phyloP scores from a whole-genome alignment of 2,888 invertebrate genomes.

The Oasisia sp. region DNA sequence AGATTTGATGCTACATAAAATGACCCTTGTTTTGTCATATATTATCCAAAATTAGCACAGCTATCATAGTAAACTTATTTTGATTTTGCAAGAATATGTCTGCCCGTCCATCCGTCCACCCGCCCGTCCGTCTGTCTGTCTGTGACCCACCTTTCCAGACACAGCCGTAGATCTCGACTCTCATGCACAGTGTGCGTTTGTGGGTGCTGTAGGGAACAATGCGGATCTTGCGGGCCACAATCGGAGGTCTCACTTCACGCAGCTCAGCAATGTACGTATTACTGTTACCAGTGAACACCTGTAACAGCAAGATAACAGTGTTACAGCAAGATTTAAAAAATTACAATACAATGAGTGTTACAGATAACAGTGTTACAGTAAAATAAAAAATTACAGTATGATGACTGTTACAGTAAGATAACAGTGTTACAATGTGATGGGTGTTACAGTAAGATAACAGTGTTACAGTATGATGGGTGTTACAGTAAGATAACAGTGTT shows the following conservation, averaged over 20 bases:
- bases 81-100: no score
- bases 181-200: constrained; percentile 8
- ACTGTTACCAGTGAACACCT: constrained; percentile 20
- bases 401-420: background rate
- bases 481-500: no score
- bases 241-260: constrained; percentile 7
- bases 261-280: background rate
- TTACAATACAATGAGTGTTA: no score
- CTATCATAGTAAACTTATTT: no score
- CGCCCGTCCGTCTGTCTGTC: background rate
- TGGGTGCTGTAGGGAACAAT: constrained; percentile 22
- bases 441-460: background rate
- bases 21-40: no score
- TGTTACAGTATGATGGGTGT: no score
- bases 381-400: background rate
- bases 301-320: background rate
- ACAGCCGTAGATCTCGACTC: constrained; percentile 22
- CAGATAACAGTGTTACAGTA: background rate
- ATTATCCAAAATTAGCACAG: no score
- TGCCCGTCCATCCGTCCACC: no score
- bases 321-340: background rate
- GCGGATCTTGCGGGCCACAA: constrained; percentile 19
- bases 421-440: background rate
- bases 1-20: no score
- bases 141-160: constrained; percentile 7